Percentiles rank a stretch among this genome's conserved stretches.
These are phyloP conservation scores for Sceloporus undulatus DNA, from an alignment of 2,113 vertebrate genomes.

Conservation along the genomic window DNA sequence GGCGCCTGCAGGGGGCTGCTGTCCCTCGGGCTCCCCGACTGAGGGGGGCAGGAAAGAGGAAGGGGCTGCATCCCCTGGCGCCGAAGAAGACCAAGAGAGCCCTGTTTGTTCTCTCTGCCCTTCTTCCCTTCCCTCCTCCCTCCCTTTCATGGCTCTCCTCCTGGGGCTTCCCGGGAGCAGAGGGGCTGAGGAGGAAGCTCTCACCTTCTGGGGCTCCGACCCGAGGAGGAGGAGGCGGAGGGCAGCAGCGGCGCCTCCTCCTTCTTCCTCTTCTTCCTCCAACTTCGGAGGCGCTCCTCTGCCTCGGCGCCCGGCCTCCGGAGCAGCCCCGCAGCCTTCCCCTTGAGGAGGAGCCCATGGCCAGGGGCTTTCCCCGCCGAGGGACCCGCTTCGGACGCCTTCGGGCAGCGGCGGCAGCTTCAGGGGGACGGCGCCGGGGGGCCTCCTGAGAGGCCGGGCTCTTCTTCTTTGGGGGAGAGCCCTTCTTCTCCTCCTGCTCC, in stretches of 20 bases:
- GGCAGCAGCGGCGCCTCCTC: not conserved
- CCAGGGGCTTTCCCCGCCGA: constrained; percentile 16
- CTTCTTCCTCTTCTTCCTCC: not conserved
- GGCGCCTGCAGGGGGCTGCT: not conserved
- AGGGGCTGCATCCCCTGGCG: too few species aligned
- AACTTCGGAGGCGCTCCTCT: constrained; percentile 19
- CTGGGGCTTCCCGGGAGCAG: constrained; percentile 38
- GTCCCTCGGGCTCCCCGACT: not conserved
- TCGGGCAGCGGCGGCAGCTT: not conserved
- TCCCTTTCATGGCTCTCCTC: constrained; percentile 49
- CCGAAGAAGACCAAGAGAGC: too few species aligned
- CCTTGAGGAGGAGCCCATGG: constrained; percentile 23
- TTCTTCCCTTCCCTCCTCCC: not conserved
- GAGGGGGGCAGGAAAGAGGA: not conserved
- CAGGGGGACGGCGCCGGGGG: too few species aligned
- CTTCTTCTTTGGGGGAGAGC: not conserved
- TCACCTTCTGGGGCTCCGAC: constrained; percentile 42
- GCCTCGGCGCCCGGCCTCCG: not conserved
- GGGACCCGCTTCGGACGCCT: constrained; percentile 3
- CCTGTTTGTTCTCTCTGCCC: not conserved
- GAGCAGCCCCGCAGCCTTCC: not conserved
- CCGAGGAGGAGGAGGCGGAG: constrained; percentile 5
- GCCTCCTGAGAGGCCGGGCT: not conserved
- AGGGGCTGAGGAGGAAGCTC: not conserved
- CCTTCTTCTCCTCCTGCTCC: not conserved